A percentile compares a stretch with the other conserved stretches of the same genome.
Conservation (phyloP, 2,888 invertebrate species). For the Tortricodes alternella region DNA sequence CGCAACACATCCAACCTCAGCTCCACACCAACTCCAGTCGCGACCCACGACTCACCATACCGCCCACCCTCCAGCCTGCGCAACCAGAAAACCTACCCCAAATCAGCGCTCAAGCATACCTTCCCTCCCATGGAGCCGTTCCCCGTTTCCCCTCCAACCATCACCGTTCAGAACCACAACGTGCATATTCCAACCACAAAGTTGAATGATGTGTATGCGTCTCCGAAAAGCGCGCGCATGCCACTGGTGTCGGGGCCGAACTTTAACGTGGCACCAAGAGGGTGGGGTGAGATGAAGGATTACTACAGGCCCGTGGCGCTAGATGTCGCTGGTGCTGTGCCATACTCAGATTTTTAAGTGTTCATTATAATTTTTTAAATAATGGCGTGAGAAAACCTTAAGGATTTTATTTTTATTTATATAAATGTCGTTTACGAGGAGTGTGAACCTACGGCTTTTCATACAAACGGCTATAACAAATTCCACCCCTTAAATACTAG, state of each 20-base stretch:
- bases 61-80: conserved; percentile 75
- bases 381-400: too few relatives aligned
- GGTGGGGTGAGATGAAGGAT: conserved; percentile 88
- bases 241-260: conserved; percentile 81
- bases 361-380: not conserved
- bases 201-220: conserved; percentile 73
- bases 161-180: conserved; percentile 59
- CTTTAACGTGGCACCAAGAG: conserved; percentile 92
- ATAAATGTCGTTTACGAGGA: too few relatives aligned
- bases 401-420: too few relatives aligned
- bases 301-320: conserved; percentile 89
- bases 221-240: conserved; percentile 68
- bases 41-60: conserved; percentile 77
- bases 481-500: too few relatives aligned
- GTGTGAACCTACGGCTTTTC: too few relatives aligned
- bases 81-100: conserved; percentile 76
- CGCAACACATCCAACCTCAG: conserved; percentile 76
- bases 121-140: conserved; percentile 79
- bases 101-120: conserved; percentile 67
- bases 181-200: conserved; percentile 71
- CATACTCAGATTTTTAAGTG: conserved; percentile 80
- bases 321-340: conserved; percentile 74
- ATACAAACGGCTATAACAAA: too few relatives aligned
- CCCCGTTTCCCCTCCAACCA: conserved; percentile 66
- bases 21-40: conserved; percentile 71